These are phyloP conservation scores for Thymelicus sylvestris DNA, from an alignment of 2,888 invertebrate genomes.

Conservation along the genomic window DNA sequence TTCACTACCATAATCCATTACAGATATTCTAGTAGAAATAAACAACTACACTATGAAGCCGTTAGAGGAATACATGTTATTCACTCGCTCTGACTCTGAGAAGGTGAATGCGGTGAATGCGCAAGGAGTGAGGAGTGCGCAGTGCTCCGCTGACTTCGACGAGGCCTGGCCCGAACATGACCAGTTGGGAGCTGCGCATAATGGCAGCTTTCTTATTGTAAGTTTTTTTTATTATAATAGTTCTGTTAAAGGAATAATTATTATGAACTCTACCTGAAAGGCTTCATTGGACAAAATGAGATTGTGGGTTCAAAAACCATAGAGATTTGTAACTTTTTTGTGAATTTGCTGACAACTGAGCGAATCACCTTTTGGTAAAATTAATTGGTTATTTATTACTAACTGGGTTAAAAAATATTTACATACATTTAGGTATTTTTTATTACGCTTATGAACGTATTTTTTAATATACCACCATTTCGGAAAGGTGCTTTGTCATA, in stretches of 20 bases:
- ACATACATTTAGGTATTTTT: too few relatives aligned
- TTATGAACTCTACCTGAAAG: too few relatives aligned
- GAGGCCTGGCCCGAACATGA: conserved; percentile 77
- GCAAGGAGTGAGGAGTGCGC: conserved; percentile 93
- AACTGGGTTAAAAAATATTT: too few relatives aligned
- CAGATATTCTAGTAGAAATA: conserved; percentile 94
- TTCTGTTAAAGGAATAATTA: too few relatives aligned
- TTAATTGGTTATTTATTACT: too few relatives aligned
- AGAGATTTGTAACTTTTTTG: too few relatives aligned
- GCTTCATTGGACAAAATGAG: too few relatives aligned
- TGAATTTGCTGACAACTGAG: too few relatives aligned
- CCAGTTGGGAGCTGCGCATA: conserved; percentile 69
- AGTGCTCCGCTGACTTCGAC: conserved; percentile 92
- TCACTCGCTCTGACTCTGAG: conserved; percentile 92
- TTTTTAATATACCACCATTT: too few relatives aligned
- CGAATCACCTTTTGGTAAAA: too few relatives aligned
- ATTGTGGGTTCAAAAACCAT: background rate
- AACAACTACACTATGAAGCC: conserved; percentile 94
- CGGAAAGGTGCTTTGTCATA: too few relatives aligned
- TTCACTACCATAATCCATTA: conserved; percentile 3
- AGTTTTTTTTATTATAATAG: conserved; percentile 42
- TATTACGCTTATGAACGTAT: too few relatives aligned
- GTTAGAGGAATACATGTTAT: conserved; percentile 96
- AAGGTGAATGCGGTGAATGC: conserved; percentile 95
- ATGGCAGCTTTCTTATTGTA: conserved; percentile 77